Evolutionary conservation across 2,888 invertebrate species (phyloP).

Genomic region (Calephelis perditalis): DNA sequence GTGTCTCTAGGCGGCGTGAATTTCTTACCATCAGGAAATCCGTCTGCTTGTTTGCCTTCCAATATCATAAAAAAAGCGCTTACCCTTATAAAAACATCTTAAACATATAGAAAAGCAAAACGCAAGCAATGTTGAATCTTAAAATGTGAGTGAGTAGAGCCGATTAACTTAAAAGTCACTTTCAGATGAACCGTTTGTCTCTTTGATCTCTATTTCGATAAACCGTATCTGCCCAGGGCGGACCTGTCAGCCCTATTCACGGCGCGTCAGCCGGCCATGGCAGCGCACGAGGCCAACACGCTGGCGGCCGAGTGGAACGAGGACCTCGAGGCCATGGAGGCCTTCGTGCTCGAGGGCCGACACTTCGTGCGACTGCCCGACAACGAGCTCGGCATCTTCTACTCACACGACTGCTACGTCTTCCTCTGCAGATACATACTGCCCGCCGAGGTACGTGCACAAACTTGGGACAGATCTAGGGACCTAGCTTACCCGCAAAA

Average conservation of each 20-base stretch:
- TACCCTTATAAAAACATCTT: too few species aligned
- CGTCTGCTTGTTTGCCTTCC: too few species aligned
- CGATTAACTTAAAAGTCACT: too few species aligned
- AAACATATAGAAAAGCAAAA: too few species aligned
- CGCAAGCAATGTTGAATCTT: too few species aligned
- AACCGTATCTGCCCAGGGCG: slow-evolving; percentile 71
- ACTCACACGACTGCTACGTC: slow-evolving; percentile 97
- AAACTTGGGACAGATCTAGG: background rate
- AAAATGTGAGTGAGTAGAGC: too few species aligned
- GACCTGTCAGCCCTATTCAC: slow-evolving; percentile 97
- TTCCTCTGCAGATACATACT: slow-evolving; percentile 98
- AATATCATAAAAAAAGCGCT: too few species aligned
- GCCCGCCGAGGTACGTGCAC: slow-evolving; percentile 76
- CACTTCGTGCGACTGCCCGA: slow-evolving; percentile 98
- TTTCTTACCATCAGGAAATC: too few species aligned
- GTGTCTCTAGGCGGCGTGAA: too few species aligned
- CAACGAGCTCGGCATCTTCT: slow-evolving; percentile 93
- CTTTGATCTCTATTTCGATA: too few species aligned
- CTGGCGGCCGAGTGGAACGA: slow-evolving; percentile 98
- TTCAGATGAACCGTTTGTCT: too few species aligned
- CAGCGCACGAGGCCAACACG: slow-evolving; percentile 88
- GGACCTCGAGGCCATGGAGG: slow-evolving; percentile 98
- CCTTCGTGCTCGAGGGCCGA: slow-evolving; percentile 96
- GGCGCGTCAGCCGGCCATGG: slow-evolving; percentile 94
- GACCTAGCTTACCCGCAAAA: background rate